A percentile compares a stretch with the other conserved stretches of the same genome.
phyloP scores from a whole-genome alignment of 2,888 invertebrate genomes.

The Ypsolopha scabrella region DNA sequence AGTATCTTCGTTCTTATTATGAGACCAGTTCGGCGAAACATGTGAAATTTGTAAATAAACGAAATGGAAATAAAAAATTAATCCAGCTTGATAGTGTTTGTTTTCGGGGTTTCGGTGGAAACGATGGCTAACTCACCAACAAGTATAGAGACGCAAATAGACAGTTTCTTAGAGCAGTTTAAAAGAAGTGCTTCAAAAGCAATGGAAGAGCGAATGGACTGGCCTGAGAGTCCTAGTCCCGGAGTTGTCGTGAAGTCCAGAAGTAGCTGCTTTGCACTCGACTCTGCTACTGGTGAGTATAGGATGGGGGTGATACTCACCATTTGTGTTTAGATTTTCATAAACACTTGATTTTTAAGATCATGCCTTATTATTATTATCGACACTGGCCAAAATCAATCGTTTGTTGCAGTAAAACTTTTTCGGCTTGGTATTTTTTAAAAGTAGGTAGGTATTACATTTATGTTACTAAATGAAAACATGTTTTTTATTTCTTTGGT shows the following conservation, averaged over 20 bases:
- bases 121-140: slow-evolving; percentile 76
- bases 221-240: slow-evolving; percentile 60
- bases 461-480: no score
- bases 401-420: no score
- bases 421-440: no score
- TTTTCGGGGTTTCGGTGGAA: slow-evolving; percentile 63
- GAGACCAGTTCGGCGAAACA: slow-evolving; percentile 14
- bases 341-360: no score
- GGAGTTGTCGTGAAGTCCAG: slow-evolving; percentile 58
- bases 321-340: no score
- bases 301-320: no score
- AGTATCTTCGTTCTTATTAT: slow-evolving; percentile 15
- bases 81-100: not conserved
- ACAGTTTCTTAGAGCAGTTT: slow-evolving; percentile 86
- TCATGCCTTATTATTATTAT: no score
- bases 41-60: slow-evolving; percentile 10
- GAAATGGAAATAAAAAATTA: slow-evolving; percentile 24
- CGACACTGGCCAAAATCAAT: no score
- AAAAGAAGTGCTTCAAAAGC: slow-evolving; percentile 83
- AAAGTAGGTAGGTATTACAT: no score
- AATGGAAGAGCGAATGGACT: slow-evolving; percentile 74
- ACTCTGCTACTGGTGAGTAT: slow-evolving; percentile 50
- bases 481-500: no score
- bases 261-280: slow-evolving; percentile 62
- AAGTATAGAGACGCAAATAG: slow-evolving; percentile 85